These are phyloP conservation scores for Caenorhabditis angaria DNA, from an alignment of 2,888 invertebrate species.

Conservation along the genomic window DNA sequence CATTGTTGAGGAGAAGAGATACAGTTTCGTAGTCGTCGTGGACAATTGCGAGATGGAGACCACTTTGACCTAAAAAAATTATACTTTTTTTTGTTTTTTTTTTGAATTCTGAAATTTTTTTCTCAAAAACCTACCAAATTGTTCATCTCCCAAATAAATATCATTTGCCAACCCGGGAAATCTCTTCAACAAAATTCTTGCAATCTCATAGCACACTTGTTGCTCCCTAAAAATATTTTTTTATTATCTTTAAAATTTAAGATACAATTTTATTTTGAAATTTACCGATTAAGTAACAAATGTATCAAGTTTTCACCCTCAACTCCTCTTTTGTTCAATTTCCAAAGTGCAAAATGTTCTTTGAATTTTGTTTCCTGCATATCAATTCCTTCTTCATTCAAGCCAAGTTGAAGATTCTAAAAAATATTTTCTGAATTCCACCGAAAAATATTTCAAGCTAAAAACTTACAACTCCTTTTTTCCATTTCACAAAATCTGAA, in stretches of 20 bases:
- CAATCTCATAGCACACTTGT: conserved; percentile 76
- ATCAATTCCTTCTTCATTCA: conserved; percentile 82
- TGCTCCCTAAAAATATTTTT: conserved; percentile 44
- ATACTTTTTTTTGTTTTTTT: background rate
- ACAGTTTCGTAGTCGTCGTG: conserved; percentile 94
- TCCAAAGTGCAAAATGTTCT: conserved; percentile 86
- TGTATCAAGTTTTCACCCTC: conserved; percentile 93
- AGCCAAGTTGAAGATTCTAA: conserved; percentile 75
- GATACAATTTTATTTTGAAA: conserved; percentile 72
- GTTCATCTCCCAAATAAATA: conserved; percentile 96
- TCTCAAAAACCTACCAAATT: conserved; percentile 79
- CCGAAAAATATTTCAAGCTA: too few species aligned
- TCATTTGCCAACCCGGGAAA: conserved; percentile 83
- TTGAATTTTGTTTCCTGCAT: conserved; percentile 82
- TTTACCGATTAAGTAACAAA: conserved; percentile 92
- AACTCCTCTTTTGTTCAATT: conserved; percentile 93
- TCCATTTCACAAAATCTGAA: conserved; percentile 86
- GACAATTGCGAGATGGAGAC: conserved; percentile 93
- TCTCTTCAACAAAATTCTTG: conserved; percentile 81
- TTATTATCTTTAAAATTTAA: background rate
- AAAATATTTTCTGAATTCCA: conserved; percentile 7
- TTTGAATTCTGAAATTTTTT: background rate
- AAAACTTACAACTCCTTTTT: conserved; percentile 74
- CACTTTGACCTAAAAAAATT: conserved; percentile 82
- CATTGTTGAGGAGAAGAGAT: conserved; percentile 83